These are phyloP conservation scores for Peromyscus maniculatus DNA, from an alignment of 2,113 vertebrate species.

Conservation along the genomic window DNA sequence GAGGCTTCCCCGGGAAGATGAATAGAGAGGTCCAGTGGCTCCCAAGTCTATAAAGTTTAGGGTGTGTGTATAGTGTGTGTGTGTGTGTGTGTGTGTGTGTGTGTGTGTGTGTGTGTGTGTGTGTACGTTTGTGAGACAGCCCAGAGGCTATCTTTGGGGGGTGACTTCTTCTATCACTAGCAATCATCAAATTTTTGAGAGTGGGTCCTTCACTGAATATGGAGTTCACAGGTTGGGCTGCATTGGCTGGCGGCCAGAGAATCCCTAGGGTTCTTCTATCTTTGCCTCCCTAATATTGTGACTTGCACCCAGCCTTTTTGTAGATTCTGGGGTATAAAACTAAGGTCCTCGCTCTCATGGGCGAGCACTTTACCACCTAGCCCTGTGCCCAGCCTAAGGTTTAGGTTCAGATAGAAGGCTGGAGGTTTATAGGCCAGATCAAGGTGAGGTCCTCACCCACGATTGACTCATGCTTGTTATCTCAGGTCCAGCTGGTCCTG, in stretches of 20 bases:
- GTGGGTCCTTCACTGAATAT: background rate
- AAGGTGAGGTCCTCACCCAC: background rate
- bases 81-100: background rate
- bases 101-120: background rate
- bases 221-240: background rate
- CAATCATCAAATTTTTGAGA: background rate
- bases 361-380: background rate
- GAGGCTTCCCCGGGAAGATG: background rate
- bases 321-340: background rate
- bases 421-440: background rate
- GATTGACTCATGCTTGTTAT: too few species aligned
- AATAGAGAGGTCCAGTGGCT: background rate
- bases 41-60: background rate
- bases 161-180: background rate
- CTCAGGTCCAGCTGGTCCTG: background rate
- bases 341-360: background rate
- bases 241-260: background rate
- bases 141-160: too few species aligned
- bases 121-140: too few species aligned
- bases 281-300: background rate
- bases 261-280: background rate
- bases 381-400: background rate
- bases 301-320: background rate
- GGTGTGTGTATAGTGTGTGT: background rate
- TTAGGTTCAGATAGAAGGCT: background rate